phyloP scores from a whole-genome alignment of 1,140 invertebrate species.

The Aporrectodea caliginosa region DNA sequence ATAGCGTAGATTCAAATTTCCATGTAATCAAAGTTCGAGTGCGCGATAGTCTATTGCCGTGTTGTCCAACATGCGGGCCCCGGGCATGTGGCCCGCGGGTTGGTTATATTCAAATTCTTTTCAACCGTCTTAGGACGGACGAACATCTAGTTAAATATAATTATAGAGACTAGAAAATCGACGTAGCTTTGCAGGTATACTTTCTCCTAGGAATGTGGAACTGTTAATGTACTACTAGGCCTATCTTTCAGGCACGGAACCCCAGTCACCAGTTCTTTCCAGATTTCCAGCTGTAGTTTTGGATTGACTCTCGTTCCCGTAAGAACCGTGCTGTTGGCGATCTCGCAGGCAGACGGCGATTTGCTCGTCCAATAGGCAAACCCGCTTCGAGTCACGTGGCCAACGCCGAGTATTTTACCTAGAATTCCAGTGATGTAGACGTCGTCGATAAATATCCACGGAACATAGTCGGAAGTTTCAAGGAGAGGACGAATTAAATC shows the following conservation, averaged over 20 bases:
- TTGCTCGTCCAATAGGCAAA: conserved; percentile 27
- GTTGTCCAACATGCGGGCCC: too few species aligned
- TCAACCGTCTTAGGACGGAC: too few species aligned
- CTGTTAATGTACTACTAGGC: too few species aligned
- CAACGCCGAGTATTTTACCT: conserved; percentile 15
- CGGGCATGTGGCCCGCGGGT: too few species aligned
- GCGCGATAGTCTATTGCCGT: too few species aligned
- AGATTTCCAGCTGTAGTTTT: not conserved
- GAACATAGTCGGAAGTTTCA: conserved; percentile 39
- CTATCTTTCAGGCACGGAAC: not conserved
- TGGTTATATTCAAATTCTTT: too few species aligned
- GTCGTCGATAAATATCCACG: conserved; percentile 55
- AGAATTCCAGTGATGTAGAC: conserved; percentile 53
- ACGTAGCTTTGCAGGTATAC: too few species aligned
- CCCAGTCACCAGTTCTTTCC: not conserved
- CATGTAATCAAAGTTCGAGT: too few species aligned
- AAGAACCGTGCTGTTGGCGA: not conserved
- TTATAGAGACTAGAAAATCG: too few species aligned
- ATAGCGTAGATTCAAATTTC: too few species aligned
- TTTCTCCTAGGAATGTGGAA: too few species aligned
- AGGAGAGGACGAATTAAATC: conserved; percentile 50
- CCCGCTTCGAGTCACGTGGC: conserved; percentile 12
- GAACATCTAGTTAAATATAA: too few species aligned
- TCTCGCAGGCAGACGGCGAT: conserved; percentile 12
- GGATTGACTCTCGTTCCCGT: conserved; percentile 25